Conservation (phyloP, 2,113 vertebrate species). For the Oryzias woworae region DNA sequence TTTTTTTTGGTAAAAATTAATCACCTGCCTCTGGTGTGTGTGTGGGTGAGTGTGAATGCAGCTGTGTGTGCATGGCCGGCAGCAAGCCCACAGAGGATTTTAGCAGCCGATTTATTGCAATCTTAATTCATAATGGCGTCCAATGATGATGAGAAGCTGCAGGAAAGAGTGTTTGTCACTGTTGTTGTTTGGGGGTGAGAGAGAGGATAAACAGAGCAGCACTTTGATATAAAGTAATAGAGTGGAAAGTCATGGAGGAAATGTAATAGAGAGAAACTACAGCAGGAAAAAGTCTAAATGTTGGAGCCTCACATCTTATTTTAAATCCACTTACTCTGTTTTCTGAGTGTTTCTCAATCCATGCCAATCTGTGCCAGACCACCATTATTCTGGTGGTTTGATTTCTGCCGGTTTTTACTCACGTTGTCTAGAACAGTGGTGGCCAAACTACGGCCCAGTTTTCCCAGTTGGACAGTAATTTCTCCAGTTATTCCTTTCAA, state of each 20-base stretch:
- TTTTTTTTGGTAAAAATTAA: slow-evolving; percentile 72
- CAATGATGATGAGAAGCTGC: slow-evolving; percentile 77
- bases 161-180: slow-evolving; percentile 64
- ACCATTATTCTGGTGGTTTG: no score
- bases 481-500: no score
- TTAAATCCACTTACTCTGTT: neutral
- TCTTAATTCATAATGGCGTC: slow-evolving; percentile 76
- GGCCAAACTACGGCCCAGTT: no score
- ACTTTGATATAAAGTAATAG: slow-evolving; percentile 42
- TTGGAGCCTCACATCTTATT: neutral
- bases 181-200: slow-evolving; percentile 46
- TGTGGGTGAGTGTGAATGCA: slow-evolving; percentile 21
- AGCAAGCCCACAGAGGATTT: slow-evolving; percentile 70
- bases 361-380: no score
- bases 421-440: no score
- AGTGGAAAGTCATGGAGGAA: slow-evolving; percentile 30
- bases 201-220: slow-evolving; percentile 40
- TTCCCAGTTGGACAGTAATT: no score
- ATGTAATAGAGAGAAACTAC: slow-evolving; percentile 1
- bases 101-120: slow-evolving; percentile 77
- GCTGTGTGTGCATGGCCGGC: slow-evolving; percentile 33
- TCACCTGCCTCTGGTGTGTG: slow-evolving; percentile 48
- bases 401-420: no score
- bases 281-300: neutral
- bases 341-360: neutral